Base-by-base conservation (phyloP, 2,113 vertebrate species). In the Dissostichus mawsoni region DNA sequence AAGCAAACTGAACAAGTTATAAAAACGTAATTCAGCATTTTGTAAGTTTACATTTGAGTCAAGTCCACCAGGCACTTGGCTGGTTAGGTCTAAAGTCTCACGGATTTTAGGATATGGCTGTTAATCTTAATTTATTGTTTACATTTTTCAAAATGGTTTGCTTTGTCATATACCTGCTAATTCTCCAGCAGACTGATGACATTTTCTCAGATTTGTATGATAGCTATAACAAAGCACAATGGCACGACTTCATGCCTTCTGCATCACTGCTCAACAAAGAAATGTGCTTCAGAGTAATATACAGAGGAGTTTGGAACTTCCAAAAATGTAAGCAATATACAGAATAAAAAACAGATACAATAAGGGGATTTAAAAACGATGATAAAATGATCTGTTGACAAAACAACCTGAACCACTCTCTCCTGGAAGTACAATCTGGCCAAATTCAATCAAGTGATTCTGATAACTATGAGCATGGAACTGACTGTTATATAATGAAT, bases 351-450 rank as follows among this genome's bases (percentile, higher is more conserved):
- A 50, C 17, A 3, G 0, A 64, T 3, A 52, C 3, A n/a, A 36
- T 1, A 58, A 25, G 57, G 2, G 1, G 3, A 65, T 33, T 70
- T 50, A 52, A 56, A 78, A 80, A 57, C 16, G 7, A 73, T 10
- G 53, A 76, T 73, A 72, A 75, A 73, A 82, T 8, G 0, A 20
- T 69, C 18, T 45, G 18, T 62, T 48, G 16, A 70, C 25, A 47
- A 55, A 67, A 70, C 25, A 80, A 23, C 25, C 55, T 8, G 25
- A 57, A 72, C 18, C 14, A 11, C 10, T 51, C 18, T 23, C 36
- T 74, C 6, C 25, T 56, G 50, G 10, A 69, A 69, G 44, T 80
- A 53, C n/a, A 45, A 70, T 52, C 3, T 8, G 56, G 16, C 9
- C 16, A 59, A 33, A 56, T 16, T 52, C 10, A 65, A 13, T 44